Conservation (phyloP, 2,888 invertebrate genomes). For the Bimastos eiseni region DNA sequence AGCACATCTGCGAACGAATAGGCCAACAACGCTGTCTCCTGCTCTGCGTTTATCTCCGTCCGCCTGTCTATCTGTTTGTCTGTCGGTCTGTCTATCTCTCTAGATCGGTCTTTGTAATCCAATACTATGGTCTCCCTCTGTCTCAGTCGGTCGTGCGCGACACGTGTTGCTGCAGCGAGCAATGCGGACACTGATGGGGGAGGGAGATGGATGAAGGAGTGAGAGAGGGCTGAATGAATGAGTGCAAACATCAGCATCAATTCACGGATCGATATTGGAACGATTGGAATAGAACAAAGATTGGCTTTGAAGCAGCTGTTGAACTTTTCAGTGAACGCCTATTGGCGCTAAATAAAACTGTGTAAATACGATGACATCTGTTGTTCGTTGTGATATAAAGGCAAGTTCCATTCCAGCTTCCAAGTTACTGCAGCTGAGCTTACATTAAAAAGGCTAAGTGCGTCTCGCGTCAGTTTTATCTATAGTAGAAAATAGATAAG, state of each 20-base stretch:
- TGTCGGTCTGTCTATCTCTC: not conserved
- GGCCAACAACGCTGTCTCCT: no score
- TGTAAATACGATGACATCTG: not conserved
- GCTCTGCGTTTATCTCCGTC: not conserved
- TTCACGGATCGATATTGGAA: not conserved
- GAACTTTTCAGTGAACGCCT: not conserved
- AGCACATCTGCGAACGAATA: not conserved
- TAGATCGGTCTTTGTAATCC: not conserved
- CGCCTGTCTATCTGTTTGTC: not conserved
- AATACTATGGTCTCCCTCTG: not conserved
- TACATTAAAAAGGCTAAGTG: not conserved
- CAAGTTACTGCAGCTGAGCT: not conserved
- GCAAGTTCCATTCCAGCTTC: not conserved
- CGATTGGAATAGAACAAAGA: not conserved
- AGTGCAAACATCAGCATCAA: not conserved
- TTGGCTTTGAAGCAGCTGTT: constrained; percentile 13
- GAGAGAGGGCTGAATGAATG: not conserved
- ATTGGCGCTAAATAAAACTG: not conserved
- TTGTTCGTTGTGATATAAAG: not conserved
- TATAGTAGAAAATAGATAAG: not conserved
- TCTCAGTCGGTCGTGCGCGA: not conserved
- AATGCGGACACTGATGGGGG: constrained; percentile 2
- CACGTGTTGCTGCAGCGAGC: not conserved
- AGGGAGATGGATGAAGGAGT: not conserved
- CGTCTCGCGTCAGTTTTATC: not conserved